Conservation (phyloP, 2,113 vertebrate species). For the Motacilla alba region DNA sequence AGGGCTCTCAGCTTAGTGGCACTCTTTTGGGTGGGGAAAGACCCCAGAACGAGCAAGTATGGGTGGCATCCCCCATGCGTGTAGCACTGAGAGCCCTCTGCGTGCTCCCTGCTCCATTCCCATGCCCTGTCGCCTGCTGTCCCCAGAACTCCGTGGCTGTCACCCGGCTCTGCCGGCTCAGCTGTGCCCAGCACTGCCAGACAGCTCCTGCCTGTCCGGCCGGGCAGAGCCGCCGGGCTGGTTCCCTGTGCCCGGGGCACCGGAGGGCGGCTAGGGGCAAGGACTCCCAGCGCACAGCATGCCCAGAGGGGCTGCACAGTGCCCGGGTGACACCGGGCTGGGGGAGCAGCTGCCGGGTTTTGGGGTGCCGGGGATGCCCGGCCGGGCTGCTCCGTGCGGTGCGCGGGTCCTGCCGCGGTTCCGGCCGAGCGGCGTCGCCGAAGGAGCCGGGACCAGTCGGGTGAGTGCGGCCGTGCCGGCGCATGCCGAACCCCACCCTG, state of each 20-base stretch:
- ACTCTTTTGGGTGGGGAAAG: not conserved
- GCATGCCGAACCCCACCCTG: slow-evolving; percentile 54
- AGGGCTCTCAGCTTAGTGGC: not conserved
- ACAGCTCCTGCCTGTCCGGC: not conserved
- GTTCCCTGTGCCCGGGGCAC: not conserved
- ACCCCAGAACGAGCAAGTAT: not conserved
- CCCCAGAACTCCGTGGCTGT: not conserved
- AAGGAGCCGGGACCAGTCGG: slow-evolving; percentile 48
- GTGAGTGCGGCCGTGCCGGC: slow-evolving; percentile 45
- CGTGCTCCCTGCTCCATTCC: rapidly evolving
- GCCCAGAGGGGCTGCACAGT: rapidly evolving
- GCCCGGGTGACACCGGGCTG: rapidly evolving
- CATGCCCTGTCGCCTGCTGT: not conserved
- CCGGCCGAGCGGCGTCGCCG: not conserved
- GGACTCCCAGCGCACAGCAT: rapidly evolving
- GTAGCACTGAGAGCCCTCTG: not conserved
- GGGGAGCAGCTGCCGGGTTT: rapidly evolving
- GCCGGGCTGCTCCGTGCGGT: rapidly evolving
- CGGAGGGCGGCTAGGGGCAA: rapidly evolving
- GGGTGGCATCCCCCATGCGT: rapidly evolving
- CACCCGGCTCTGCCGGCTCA: not conserved
- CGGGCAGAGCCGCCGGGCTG: not conserved
- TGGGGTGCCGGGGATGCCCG: rapidly evolving
- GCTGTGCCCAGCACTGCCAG: not conserved
- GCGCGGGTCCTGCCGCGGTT: not conserved